A percentile compares a stretch with the other conserved stretches of the same genome.
Conservation (phyloP, 1,140 invertebrate genomes). For the Artemia franciscana region DNA sequence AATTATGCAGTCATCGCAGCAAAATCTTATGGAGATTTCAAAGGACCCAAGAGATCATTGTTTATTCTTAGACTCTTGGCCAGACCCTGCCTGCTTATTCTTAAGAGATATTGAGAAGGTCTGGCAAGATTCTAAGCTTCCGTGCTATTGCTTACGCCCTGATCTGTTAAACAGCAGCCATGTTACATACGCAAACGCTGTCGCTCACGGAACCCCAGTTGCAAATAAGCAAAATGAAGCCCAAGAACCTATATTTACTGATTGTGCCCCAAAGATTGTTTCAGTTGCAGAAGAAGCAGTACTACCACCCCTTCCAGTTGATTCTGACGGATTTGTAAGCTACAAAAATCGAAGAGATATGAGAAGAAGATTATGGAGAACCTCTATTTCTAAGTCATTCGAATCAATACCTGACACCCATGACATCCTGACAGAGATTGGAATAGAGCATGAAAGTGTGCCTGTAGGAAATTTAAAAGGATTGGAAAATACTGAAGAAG, state of each 20-base stretch:
- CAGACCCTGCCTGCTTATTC: constrained; percentile 5
- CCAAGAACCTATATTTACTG: neutral
- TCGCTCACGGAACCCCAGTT: neutral
- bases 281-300: constrained; percentile 6
- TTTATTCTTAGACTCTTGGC: constrained; percentile 10
- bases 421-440: neutral
- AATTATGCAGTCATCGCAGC: no score
- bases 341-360: constrained; percentile 23
- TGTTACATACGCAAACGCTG: neutral
- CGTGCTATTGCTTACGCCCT: no score
- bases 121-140: constrained; percentile 1
- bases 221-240: constrained; percentile 1
- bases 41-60: no score
- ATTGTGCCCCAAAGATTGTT: neutral
- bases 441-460: no score
- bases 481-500: neutral
- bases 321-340: constrained; percentile 27
- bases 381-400: constrained; percentile 17
- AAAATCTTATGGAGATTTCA: no score
- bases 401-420: constrained; percentile 4
- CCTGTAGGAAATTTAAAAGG: neutral
- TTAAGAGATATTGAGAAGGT: constrained; percentile 6
- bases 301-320: constrained; percentile 13
- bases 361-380: constrained; percentile 22
- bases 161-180: neutral